Evolutionary conservation across 92 coral and sea anemone genomes (phyloP).

Genomic region (Porites lobata): DNA sequence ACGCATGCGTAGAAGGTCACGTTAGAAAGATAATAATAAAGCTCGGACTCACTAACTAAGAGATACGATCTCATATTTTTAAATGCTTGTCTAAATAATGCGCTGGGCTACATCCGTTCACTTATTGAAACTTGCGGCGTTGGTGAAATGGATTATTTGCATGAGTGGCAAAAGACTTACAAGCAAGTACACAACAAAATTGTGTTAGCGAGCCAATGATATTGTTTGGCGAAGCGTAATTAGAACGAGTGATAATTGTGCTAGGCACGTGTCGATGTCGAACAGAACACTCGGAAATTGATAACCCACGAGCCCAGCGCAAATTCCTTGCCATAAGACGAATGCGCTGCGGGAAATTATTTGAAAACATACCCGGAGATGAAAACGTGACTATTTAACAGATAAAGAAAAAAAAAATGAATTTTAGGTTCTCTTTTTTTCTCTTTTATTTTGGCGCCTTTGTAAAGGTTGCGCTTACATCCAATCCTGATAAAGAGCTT

Average conservation of each 20-base stretch:
- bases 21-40: slow-evolving; percentile 7
- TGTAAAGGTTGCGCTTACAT: slow-evolving; percentile 14
- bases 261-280: slow-evolving; percentile 75
- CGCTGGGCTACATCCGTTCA: slow-evolving; percentile 41
- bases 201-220: slow-evolving; percentile 79
- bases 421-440: background rate
- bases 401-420: background rate
- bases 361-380: slow-evolving; percentile 13
- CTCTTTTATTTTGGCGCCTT: slow-evolving; percentile 1
- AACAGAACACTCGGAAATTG: slow-evolving; percentile 70
- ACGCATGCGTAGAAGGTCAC: slow-evolving; percentile 40
- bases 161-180: slow-evolving; percentile 50
- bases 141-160: slow-evolving; percentile 74
- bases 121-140: slow-evolving; percentile 53
- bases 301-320: slow-evolving; percentile 58
- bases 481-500: slow-evolving; percentile 30
- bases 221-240: slow-evolving; percentile 77
- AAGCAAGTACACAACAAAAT: slow-evolving; percentile 80
- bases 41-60: slow-evolving; percentile 16
- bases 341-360: slow-evolving; percentile 29
- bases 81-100: slow-evolving; percentile 53
- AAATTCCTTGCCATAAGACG: slow-evolving; percentile 39
- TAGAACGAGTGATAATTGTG: slow-evolving; percentile 79
- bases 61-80: slow-evolving; percentile 48
- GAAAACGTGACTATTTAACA: background rate